A percentile compares a stretch with the other conserved stretches of the same genome.
These are phyloP conservation scores for Hycleus cichorii DNA, from an alignment of 1,140 invertebrate species.

Conservation along the genomic window DNA sequence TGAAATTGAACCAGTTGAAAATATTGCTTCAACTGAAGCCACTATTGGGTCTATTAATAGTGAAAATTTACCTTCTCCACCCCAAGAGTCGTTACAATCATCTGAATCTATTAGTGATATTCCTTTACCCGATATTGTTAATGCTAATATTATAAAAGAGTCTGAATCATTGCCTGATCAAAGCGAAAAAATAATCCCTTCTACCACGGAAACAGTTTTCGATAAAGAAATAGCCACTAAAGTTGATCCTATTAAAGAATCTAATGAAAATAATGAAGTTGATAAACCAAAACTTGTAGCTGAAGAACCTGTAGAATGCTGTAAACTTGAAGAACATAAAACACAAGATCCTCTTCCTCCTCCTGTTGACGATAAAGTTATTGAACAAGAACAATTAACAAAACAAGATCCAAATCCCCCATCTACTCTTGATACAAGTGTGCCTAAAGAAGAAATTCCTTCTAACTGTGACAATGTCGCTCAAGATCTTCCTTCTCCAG, in stretches of 20 bases:
- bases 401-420: too few relatives aligned
- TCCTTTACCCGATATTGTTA: not conserved
- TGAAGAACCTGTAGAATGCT: not conserved
- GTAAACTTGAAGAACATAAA: too few relatives aligned
- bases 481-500: slow-evolving; percentile 3
- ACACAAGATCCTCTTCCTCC: too few relatives aligned
- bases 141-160: not conserved
- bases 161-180: not conserved
- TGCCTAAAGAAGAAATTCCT: not conserved
- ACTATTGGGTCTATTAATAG: not conserved
- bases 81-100: not conserved
- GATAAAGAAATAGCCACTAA: slow-evolving; percentile 6
- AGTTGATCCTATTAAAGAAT: slow-evolving; percentile 4
- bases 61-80: not conserved
- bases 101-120: not conserved
- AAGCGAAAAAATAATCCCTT: not conserved
- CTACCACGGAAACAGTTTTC: slow-evolving; percentile 5
- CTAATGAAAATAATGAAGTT: slow-evolving; percentile 6
- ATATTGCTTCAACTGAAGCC: not conserved
- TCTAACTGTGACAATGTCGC: not conserved
- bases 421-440: too few relatives aligned
- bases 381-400: too few relatives aligned
- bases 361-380: too few relatives aligned
- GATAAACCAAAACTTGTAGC: not conserved
- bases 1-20: slow-evolving; percentile 2